Conservation (phyloP, 2,797 vertebrate species). For the Coracias cyanogaster region DNA sequence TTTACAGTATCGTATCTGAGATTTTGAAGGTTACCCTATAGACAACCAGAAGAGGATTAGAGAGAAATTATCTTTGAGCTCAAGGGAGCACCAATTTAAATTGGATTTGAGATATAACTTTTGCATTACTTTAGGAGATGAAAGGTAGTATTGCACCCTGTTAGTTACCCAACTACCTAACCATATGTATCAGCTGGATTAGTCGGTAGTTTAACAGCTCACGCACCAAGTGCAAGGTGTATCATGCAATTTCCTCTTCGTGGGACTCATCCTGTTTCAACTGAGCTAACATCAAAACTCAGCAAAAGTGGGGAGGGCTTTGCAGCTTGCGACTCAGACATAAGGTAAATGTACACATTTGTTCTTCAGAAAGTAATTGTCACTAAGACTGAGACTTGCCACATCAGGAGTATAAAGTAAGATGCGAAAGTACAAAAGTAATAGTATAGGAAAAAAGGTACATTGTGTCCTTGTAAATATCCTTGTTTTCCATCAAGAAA, state of each 20-base stretch:
- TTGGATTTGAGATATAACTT: slow-evolving; percentile 63
- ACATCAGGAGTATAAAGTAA: neutral
- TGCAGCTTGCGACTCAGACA: neutral
- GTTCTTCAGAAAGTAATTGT: neutral
- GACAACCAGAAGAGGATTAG: slow-evolving; percentile 62
- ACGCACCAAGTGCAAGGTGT: neutral
- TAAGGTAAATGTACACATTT: neutral
- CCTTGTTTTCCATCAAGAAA: neutral
- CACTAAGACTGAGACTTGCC: neutral
- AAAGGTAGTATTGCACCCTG: neutral
- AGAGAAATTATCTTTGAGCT: slow-evolving; percentile 70
- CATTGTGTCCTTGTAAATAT: neutral
- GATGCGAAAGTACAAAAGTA: neutral
- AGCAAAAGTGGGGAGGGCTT: neutral
- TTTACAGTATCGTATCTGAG: slow-evolving; percentile 25
- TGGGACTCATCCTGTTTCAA: neutral
- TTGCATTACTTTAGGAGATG: slow-evolving; percentile 54
- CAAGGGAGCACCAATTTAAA: slow-evolving; percentile 62
- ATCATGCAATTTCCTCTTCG: neutral
- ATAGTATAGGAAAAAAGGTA: neutral
- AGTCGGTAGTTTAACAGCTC: neutral
- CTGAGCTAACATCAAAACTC: neutral
- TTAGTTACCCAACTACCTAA: slow-evolving; percentile 25
- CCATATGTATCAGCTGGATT: slow-evolving; percentile 26
- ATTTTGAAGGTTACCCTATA: slow-evolving; percentile 51